Evolutionary conservation across 2,888 invertebrate species (phyloP).

Genomic region (Euproctis similis): DNA sequence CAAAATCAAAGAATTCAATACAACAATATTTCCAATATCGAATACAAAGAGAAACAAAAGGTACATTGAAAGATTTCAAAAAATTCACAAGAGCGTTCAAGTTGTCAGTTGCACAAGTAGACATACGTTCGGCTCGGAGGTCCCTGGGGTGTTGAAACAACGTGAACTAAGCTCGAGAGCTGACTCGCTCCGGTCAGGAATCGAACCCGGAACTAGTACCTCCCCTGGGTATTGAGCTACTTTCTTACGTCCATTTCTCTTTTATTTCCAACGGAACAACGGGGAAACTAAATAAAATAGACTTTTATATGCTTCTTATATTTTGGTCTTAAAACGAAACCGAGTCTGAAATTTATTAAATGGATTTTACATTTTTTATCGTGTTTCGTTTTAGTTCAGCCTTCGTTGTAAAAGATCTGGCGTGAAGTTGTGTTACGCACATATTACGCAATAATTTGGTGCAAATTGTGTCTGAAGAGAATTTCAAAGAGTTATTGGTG

Average conservation of each 20-base stretch:
- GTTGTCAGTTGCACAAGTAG: constrained; percentile 18
- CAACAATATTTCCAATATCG: neutral
- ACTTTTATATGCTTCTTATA: constrained; percentile 1
- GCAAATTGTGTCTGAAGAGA: too few species aligned
- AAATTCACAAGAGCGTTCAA: constrained; percentile 11
- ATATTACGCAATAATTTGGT: too few species aligned
- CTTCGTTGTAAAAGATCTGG: too few species aligned
- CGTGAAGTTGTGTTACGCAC: too few species aligned
- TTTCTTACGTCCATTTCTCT: constrained; percentile 22
- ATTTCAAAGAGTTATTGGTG: too few species aligned
- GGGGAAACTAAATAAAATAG: constrained; percentile 17
- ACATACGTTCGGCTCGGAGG: constrained; percentile 15
- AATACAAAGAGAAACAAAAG: constrained; percentile 4
- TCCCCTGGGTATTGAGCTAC: constrained; percentile 25
- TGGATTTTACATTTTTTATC: too few species aligned
- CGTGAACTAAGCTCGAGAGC: constrained; percentile 26
- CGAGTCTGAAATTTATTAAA: too few species aligned
- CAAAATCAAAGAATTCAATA: too few species aligned
- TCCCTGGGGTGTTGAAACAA: constrained; percentile 21
- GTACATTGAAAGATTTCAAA: constrained; percentile 12
- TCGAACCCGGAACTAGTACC: constrained; percentile 27
- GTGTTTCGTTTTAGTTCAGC: too few species aligned
- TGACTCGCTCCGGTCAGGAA: constrained; percentile 28
- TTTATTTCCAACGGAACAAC: constrained; percentile 20
- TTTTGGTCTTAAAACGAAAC: too few species aligned